phyloP scores from a whole-genome alignment of 2,888 invertebrate genomes.

The Uropetala carovei region DNA sequence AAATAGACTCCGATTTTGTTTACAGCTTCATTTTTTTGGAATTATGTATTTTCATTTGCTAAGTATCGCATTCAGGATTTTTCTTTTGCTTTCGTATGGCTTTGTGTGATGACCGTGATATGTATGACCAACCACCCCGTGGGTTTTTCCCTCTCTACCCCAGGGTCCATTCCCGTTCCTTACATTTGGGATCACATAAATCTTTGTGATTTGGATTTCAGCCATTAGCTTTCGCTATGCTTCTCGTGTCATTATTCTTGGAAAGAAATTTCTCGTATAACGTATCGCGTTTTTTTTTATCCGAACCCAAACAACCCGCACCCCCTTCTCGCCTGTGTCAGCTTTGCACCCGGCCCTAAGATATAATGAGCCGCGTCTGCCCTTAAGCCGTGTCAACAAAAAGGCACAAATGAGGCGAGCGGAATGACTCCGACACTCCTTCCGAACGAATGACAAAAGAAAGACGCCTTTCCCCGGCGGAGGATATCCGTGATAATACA shows the following conservation, averaged over 20 bases:
- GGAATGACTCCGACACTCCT: neutral
- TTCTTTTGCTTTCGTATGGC: too few species aligned
- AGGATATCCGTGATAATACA: neutral
- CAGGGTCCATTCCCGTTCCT: neutral
- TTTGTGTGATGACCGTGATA: neutral
- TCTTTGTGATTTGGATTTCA: slow-evolving; percentile 55
- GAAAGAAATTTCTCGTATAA: slow-evolving; percentile 58
- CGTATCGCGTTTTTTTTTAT: slow-evolving; percentile 45
- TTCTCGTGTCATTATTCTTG: slow-evolving; percentile 53
- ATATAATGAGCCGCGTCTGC: slow-evolving; percentile 9
- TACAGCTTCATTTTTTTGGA: too few species aligned
- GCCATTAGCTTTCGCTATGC: slow-evolving; percentile 61
- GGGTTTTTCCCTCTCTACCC: neutral
- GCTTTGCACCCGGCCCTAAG: slow-evolving; percentile 42
- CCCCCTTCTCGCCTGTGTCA: neutral
- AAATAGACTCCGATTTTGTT: too few species aligned
- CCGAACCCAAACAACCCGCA: neutral
- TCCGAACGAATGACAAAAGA: slow-evolving; percentile 2
- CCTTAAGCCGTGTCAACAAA: slow-evolving; percentile 60
- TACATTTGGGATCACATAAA: slow-evolving; percentile 35
- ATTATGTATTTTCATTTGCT: too few species aligned
- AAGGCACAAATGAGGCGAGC: slow-evolving; percentile 62
- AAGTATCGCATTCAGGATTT: too few species aligned
- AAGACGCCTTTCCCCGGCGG: slow-evolving; percentile 16
- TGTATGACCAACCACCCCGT: neutral